Evolutionary conservation across 2,888 invertebrate genomes (phyloP).

Genomic region (Nomada hirtipes): DNA sequence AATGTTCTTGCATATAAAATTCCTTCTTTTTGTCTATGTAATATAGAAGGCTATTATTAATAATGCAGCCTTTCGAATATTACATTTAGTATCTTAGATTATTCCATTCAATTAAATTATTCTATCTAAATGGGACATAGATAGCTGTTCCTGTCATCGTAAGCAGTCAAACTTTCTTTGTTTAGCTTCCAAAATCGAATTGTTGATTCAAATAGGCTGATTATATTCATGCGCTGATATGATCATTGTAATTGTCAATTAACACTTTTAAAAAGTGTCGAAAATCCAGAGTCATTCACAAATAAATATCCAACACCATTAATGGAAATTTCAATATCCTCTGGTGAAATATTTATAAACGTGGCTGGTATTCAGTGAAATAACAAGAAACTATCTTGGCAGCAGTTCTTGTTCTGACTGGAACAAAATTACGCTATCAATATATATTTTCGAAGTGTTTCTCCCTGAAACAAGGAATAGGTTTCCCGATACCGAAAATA

Average conservation of each 20-base stretch:
- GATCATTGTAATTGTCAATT: constrained; percentile 29
- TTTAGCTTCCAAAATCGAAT: constrained; percentile 20
- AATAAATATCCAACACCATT: constrained; percentile 15
- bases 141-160: constrained; percentile 32
- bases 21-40: constrained; percentile 14
- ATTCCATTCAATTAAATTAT: constrained; percentile 34
- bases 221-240: constrained; percentile 13
- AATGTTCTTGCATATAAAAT: constrained; percentile 34
- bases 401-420: constrained; percentile 43
- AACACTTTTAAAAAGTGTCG: background rate
- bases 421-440: constrained; percentile 38
- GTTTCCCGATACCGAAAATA: background rate
- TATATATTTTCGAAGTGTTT: background rate
- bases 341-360: constrained; percentile 50
- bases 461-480: too few relatives aligned
- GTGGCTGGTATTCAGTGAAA: constrained; percentile 35
- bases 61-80: constrained; percentile 21
- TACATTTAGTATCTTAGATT: constrained; percentile 20
- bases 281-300: constrained; percentile 6
- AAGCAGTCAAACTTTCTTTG: constrained; percentile 8
- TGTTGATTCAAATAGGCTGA: constrained; percentile 17
- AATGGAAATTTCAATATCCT: constrained; percentile 31
- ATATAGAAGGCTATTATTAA: constrained; percentile 23
- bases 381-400: constrained; percentile 53
- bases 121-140: constrained; percentile 23